phyloP scores from a whole-genome alignment of 2,797 vertebrate genomes.

The Chaenodraco wilsoni region DNA sequence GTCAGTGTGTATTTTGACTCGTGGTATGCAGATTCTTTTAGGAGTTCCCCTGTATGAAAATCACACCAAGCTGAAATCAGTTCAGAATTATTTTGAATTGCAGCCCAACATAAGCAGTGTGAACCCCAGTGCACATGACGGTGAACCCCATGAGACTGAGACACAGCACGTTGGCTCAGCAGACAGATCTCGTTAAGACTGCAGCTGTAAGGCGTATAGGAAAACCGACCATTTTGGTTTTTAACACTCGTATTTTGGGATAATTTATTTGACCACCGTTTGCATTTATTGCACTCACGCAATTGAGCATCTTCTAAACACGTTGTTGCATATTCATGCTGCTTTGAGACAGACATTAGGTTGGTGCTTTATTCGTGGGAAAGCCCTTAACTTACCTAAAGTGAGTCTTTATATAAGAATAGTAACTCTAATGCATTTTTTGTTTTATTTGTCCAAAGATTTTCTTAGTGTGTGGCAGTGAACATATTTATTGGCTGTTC shows the following conservation, averaged over 20 bases:
- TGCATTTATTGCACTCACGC: neutral
- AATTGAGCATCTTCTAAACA: neutral
- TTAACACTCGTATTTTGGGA: neutral
- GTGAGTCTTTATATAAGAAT: neutral
- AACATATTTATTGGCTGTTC: neutral
- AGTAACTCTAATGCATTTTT: neutral
- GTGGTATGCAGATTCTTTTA: neutral
- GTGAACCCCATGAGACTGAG: slow-evolving; percentile 30
- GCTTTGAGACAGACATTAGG: neutral
- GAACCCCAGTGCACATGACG: slow-evolving; percentile 15
- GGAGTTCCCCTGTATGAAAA: neutral
- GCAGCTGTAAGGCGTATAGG: neutral
- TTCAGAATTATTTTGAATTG: neutral
- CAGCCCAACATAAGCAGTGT: slow-evolving; percentile 2
- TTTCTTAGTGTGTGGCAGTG: neutral
- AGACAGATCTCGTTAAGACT: slow-evolving; percentile 1
- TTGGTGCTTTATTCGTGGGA: neutral
- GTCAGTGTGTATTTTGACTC: neutral
- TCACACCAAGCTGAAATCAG: neutral
- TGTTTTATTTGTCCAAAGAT: neutral
- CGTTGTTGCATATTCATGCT: neutral
- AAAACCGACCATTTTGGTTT: neutral
- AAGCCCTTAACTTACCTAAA: neutral
- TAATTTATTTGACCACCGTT: neutral
- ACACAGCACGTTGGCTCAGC: slow-evolving; percentile 15